A percentile compares a stretch with the other conserved stretches of the same genome.
phyloP scores from a whole-genome alignment of 2,113 vertebrate genomes.

The Bombycilla garrulus region DNA sequence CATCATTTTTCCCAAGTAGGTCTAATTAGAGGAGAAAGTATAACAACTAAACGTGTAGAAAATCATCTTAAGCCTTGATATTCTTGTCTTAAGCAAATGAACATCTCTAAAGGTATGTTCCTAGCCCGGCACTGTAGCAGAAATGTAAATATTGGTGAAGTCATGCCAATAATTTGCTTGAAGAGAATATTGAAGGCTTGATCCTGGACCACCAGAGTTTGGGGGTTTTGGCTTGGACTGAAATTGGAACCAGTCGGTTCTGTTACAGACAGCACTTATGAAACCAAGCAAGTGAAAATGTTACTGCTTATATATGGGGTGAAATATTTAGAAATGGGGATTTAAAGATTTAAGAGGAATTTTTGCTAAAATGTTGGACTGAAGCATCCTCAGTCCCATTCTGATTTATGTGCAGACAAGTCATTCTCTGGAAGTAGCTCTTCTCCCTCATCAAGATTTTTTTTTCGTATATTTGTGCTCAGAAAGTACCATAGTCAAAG shows the following conservation, averaged over 20 bases:
- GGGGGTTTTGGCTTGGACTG: neutral
- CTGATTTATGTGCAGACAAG: neutral
- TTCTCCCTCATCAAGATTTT: neutral
- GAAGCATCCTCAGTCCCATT: neutral
- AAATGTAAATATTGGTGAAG: neutral
- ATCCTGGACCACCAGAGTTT: neutral
- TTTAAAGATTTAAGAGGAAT: neutral
- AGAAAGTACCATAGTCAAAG: rapidly evolving
- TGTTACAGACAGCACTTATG: neutral
- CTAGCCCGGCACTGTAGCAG: neutral
- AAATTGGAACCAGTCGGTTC: neutral
- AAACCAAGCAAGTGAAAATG: neutral
- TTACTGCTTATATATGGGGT: neutral
- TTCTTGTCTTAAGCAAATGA: neutral
- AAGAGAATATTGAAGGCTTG: neutral
- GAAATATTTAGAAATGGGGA: neutral
- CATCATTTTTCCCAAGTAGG: neutral
- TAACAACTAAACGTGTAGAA: neutral
- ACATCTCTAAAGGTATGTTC: neutral
- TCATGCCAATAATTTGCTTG: neutral
- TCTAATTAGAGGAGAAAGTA: neutral
- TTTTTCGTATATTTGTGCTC: neutral
- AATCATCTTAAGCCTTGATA: neutral
- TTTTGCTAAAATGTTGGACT: neutral
- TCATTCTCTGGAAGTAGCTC: neutral